These are phyloP conservation scores for Drosophila barbarae DNA, from an alignment of 2,888 invertebrate genomes.

Conservation along the genomic window DNA sequence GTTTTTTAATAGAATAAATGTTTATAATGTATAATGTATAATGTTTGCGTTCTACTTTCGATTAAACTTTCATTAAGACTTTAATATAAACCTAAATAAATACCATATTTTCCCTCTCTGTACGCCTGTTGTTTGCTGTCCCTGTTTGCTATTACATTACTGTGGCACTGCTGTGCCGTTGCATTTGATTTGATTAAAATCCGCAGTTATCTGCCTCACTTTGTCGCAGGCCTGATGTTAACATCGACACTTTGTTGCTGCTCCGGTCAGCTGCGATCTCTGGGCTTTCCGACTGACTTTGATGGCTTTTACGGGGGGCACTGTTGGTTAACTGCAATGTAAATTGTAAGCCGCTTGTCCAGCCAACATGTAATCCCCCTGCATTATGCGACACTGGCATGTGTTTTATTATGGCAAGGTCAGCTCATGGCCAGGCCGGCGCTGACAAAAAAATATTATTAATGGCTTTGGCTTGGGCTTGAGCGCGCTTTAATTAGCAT, in stretches of 20 bases:
- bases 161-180: conserved; percentile 37
- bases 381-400: conserved; percentile 49
- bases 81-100: background rate
- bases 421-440: conserved; percentile 51
- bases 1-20: too few species aligned
- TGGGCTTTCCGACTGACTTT: conserved; percentile 4
- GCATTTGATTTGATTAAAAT: conserved; percentile 74
- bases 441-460: conserved; percentile 45
- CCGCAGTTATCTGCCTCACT: conserved; percentile 72
- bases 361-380: conserved; percentile 55
- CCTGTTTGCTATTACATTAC: conserved; percentile 38
- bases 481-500: conserved; percentile 52
- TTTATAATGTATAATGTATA: too few species aligned
- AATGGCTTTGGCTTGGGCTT: conserved; percentile 48
- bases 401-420: conserved; percentile 51
- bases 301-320: background rate
- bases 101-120: background rate
- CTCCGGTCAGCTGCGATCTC: conserved; percentile 23
- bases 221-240: conserved; percentile 64
- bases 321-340: conserved; percentile 23
- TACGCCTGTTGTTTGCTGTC: conserved; percentile 14
- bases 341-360: conserved; percentile 53
- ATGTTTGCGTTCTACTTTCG: background rate
- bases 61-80: background rate
- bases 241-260: conserved; percentile 62